phyloP scores from a whole-genome alignment of 2,888 invertebrate species.

The Podotricha telesiphe region DNA sequence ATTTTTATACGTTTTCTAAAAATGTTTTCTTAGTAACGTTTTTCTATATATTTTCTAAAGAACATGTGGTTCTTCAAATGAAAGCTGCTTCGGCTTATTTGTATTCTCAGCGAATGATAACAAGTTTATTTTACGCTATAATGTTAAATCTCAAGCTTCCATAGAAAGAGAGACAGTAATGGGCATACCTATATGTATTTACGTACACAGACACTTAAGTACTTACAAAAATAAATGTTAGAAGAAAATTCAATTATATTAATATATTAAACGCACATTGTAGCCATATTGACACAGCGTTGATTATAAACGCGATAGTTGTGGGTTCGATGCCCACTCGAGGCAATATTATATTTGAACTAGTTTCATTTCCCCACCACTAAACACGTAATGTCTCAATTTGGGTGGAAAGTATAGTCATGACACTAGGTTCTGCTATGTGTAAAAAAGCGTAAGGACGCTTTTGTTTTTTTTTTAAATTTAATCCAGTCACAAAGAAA shows the following conservation, averaged over 20 bases:
- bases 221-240: background rate
- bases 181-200: background rate
- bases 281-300: background rate
- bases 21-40: too few relatives aligned
- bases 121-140: slow-evolving; percentile 9
- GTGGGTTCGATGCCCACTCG: too few relatives aligned
- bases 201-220: background rate
- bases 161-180: slow-evolving; percentile 16
- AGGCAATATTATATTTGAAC: too few relatives aligned
- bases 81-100: slow-evolving; percentile 17
- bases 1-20: too few relatives aligned
- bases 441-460: too few relatives aligned
- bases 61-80: slow-evolving; percentile 14
- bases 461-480: background rate
- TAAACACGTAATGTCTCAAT: too few relatives aligned
- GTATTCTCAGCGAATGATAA: slow-evolving; percentile 18
- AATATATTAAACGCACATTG: too few relatives aligned
- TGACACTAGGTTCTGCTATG: too few relatives aligned
- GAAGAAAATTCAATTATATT: background rate
- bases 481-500: slow-evolving; percentile 37
- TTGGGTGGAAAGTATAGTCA: too few relatives aligned
- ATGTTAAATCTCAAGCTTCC: slow-evolving; percentile 18
- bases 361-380: too few relatives aligned
- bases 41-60: slow-evolving; percentile 14
- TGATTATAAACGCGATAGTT: background rate